These are phyloP conservation scores for Chouioia cunea DNA, from an alignment of 2,888 invertebrate genomes.

Conservation along the genomic window DNA sequence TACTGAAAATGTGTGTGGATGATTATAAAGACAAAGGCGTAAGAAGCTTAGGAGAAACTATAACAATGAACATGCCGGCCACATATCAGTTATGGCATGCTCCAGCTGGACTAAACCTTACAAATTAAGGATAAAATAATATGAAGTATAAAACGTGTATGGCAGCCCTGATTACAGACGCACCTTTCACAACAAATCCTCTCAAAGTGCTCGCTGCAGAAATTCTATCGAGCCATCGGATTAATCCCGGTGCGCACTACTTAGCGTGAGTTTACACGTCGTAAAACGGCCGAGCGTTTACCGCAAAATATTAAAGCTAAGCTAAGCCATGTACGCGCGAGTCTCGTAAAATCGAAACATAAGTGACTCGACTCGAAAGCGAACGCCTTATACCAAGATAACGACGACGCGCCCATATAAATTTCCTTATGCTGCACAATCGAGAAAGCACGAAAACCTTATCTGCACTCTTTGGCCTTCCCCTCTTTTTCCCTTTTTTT, in stretches of 20 bases:
- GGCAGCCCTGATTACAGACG: neutral
- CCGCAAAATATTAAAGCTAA: too few relatives aligned
- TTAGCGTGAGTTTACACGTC: slow-evolving; percentile 17
- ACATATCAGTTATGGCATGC: too few relatives aligned
- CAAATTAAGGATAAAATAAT: too few relatives aligned
- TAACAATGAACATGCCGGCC: too few relatives aligned
- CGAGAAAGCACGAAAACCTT: too few relatives aligned
- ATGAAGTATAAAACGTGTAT: neutral
- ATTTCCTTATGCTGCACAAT: neutral
- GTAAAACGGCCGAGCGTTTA: neutral
- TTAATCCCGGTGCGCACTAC: neutral
- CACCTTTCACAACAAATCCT: neutral
- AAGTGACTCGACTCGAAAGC: slow-evolving; percentile 24
- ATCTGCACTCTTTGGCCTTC: too few relatives aligned
- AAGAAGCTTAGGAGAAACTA: too few relatives aligned
- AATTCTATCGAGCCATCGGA: neutral
- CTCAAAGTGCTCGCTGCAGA: too few relatives aligned
- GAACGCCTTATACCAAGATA: neutral
- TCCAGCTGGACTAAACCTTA: too few relatives aligned
- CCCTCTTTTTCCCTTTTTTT: too few relatives aligned
- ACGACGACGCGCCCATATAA: slow-evolving; percentile 11
- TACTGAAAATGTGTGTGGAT: too few relatives aligned
- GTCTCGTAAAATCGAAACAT: slow-evolving; percentile 39
- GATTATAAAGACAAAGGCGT: too few relatives aligned
- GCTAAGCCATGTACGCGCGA: neutral